phyloP scores from a whole-genome alignment of 2,113 vertebrate genomes.

The Proterorhinus semilunaris region DNA sequence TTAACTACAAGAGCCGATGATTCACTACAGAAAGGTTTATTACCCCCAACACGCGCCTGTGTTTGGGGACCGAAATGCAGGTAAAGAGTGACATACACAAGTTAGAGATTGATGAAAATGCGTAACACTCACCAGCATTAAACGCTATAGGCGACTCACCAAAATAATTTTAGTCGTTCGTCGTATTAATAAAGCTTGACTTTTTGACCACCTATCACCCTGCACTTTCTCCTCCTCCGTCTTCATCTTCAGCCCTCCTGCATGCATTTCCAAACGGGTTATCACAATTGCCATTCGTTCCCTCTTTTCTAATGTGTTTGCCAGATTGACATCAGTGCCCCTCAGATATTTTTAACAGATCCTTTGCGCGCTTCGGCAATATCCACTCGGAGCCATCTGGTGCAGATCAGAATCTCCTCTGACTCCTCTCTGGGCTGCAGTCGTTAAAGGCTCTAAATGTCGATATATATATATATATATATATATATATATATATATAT shows the following conservation, averaged over 20 bases:
- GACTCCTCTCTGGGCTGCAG: constrained; percentile 80
- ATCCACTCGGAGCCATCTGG: constrained; percentile 90
- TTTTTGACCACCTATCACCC: constrained; percentile 56
- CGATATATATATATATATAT: constrained; percentile 64
- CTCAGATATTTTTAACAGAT: constrained; percentile 87
- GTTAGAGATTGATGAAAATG: neutral
- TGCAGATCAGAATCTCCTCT: constrained; percentile 86
- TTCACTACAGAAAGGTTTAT: constrained; percentile 76
- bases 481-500: no score
- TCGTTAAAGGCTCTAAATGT: constrained; percentile 80
- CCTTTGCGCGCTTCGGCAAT: constrained; percentile 78
- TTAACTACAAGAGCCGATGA: constrained; percentile 81
- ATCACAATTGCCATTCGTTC: constrained; percentile 85
- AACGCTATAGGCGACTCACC: neutral
- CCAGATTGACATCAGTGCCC: constrained; percentile 88
- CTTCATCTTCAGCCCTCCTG: constrained; percentile 79
- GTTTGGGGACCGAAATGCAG: constrained; percentile 35
- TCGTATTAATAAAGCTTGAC: constrained; percentile 1
- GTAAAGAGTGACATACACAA: neutral
- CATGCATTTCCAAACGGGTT: constrained; percentile 86
- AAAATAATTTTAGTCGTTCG: neutral
- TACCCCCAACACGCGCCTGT: constrained; percentile 63
- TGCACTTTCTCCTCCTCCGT: constrained; percentile 17
- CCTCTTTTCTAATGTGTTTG: constrained; percentile 83
- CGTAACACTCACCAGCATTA: neutral